Evolutionary conservation across 2,888 invertebrate species (phyloP), one percentile per base, ranked within the genome.

Genomic region (Eledona agricola): DNA sequence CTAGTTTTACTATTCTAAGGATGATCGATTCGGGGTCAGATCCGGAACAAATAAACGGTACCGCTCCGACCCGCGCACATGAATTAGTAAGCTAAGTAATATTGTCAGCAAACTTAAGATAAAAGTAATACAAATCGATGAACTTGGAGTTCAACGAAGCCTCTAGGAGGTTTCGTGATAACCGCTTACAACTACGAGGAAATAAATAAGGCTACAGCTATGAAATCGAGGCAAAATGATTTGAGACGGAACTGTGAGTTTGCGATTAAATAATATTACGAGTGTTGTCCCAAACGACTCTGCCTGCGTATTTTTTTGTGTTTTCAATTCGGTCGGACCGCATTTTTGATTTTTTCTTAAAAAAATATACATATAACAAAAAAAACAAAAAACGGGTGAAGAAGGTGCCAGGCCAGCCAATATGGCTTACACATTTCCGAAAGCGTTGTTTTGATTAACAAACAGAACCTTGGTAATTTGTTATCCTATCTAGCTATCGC

Each of bases 401-500:
- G 12, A 5, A 13, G 22, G 22, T 13, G 43, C 23, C 22, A 22
- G 23, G 16, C 2, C 12, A 45, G 51, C 51, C 51, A 51, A 51
- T 51, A 51, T 51, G 51, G 51, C 51, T 50, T 50, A 50, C 42
- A 13, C n/a, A 20, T 32, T 6, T 31, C 28, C 20, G 22, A 4
- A n/a, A 3, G 20, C 28, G 31, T 42, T 11, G 23, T 25, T 23
- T 34, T 12, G 50, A 67, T 67, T 69, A 69, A 71, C 70, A 71
- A 68, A 69, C 69, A 70, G 69, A 71, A 67, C 60, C 26, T 22
- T 42, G 42, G 42, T 58, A 57, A 72, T 73, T 72, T 69, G 68
- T 71, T 73, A 72, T 65, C 61, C 72, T 74, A 73, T 55, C 72
- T 72, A 74, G 65, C 52, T 55, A 58, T 55, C 7, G 15, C 9